phyloP scores from a whole-genome alignment of 2,797 vertebrate genomes.

The Coreius guichenoti region DNA sequence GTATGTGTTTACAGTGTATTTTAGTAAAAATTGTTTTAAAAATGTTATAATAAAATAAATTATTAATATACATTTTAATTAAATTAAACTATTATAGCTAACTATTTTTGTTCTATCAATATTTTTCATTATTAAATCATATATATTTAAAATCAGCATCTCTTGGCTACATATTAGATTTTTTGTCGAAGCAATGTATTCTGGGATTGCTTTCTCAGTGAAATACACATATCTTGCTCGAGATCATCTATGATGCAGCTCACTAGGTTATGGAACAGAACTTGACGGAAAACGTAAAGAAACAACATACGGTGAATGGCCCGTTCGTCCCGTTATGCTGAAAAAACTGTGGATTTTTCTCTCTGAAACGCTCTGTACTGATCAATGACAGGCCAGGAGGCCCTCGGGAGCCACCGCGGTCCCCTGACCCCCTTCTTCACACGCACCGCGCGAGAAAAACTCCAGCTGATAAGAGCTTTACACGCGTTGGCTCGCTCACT shows the following conservation, averaged over 20 bases:
- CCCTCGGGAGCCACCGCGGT: conserved; percentile 72
- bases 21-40: not conserved
- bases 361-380: conserved; percentile 56
- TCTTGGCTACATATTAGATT: not conserved
- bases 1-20: not conserved
- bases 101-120: not conserved
- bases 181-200: not conserved
- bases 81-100: not conserved
- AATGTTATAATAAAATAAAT: not conserved
- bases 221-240: not conserved
- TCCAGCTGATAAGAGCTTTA: conserved; percentile 76
- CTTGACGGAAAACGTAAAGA: not conserved
- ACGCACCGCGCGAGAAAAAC: conserved; percentile 68
- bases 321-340: conserved; percentile 48
- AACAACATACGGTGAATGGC: conserved; percentile 4
- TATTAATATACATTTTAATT: not conserved
- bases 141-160: not conserved
- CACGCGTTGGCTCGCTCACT: conserved; percentile 65
- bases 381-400: conserved; percentile 58
- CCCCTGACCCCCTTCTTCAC: conserved; percentile 74
- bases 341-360: conserved; percentile 38
- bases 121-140: not conserved
- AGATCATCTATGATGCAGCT: not conserved
- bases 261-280: not conserved
- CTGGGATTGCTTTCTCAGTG: not conserved